Evolutionary conservation across 2,113 vertebrate species (phyloP), one percentile per base, ranked within the genome.

Genomic region (Nicator chloris): DNA sequence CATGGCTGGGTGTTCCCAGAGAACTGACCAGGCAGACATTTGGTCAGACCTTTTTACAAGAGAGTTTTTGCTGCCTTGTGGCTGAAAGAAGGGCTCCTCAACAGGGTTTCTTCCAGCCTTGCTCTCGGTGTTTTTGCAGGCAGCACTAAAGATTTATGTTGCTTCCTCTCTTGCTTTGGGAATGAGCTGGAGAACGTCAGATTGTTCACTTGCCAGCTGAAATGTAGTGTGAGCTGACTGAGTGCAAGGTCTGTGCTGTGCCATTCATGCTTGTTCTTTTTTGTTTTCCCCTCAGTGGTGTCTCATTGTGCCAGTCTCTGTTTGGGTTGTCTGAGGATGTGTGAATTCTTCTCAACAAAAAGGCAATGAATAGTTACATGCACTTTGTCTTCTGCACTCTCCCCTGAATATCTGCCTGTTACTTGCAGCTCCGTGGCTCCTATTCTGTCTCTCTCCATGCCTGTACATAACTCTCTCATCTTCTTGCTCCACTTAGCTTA

Each of bases 191-290:
- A 80, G 40, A 92, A 59, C 0, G 0, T 83, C 75, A 79, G 68
- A 75, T 19, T 96, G 90, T 60, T 95, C 95, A 80, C 60, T 96
- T 97, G 24, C 21, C 63, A 39, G 75, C 60, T 86, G 66, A 79
- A 88, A 82, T 18, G 54, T 5, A 59, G 63, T 0, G 20, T 35
- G 18, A 92, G 26, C 86, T 80, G 68, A 76, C 70, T 95, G 82
- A 85, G 11, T 68, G 64, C 22, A 63, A 95, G 86, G 68, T 70
- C 93, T 96, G 82, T 78, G 64, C 21, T 1, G 4, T 93, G 92
- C 70, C 90, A 78, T 69, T 93, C 88, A 71, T 63, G 40, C 61
- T 90, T 92, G 92, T 81, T 92, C 79, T 81, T 95, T 94, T 97
- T 82, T 69, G 54, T 86, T 93, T 73, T 78, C 68, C 79, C 56